Evolutionary conservation across 2,113 vertebrate species (phyloP).

Genomic region (Brienomyrus brachyistius): DNA sequence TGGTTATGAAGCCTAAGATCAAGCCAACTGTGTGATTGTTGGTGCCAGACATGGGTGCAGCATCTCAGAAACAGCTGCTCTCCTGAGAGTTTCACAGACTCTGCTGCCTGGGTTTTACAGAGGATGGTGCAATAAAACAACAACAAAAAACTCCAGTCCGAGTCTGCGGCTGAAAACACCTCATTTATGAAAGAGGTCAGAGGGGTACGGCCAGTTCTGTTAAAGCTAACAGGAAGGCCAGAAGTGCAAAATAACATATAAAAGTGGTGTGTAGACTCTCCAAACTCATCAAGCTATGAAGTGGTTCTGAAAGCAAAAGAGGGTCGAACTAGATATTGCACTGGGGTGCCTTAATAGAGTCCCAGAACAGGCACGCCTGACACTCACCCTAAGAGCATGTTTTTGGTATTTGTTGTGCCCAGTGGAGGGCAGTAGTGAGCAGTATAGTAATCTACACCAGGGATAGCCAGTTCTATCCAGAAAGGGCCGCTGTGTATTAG

Average conservation of each 20-base stretch:
- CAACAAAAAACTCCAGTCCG: not conserved
- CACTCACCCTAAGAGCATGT: not conserved
- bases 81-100: not conserved
- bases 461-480: too few species aligned
- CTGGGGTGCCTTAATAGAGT: not conserved
- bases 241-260: not conserved
- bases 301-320: not conserved
- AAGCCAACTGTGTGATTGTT: not conserved
- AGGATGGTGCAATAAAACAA: not conserved
- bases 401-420: not conserved
- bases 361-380: not conserved
- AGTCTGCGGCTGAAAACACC: not conserved
- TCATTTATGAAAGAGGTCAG: not conserved
- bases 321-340: not conserved
- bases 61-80: not conserved
- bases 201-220: not conserved
- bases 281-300: not conserved
- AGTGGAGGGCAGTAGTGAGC: not conserved
- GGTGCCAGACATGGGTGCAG: not conserved
- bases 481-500: too few species aligned
- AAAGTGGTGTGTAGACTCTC: not conserved
- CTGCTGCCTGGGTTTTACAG: not conserved
- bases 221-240: not conserved
- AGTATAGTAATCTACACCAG: not conserved
- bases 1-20: not conserved